phyloP scores from a whole-genome alignment of 30 jellyfish, hydroid and myxozoan genomes.

The Turritopsis dohrnii region DNA sequence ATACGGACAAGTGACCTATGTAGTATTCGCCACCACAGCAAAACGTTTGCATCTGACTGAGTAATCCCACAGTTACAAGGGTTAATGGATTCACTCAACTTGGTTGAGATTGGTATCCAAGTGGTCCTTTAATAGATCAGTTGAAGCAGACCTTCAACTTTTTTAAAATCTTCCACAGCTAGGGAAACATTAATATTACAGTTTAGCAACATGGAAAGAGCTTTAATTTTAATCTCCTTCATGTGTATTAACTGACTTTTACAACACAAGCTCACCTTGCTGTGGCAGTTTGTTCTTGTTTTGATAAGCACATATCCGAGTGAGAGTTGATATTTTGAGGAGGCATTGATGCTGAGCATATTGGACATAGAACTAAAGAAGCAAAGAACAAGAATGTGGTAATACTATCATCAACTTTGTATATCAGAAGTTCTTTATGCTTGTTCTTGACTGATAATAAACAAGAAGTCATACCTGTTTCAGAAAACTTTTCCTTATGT shows the following conservation, averaged over 20 bases:
- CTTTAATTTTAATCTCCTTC: not conserved
- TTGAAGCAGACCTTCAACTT: no score
- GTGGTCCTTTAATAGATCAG: no score
- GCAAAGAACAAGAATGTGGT: not conserved
- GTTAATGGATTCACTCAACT: no score
- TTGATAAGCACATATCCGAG: not conserved
- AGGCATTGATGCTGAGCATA: not conserved
- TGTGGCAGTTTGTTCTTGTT: not conserved
- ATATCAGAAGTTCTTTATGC: not conserved
- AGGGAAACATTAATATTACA: no score
- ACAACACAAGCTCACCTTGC: not conserved
- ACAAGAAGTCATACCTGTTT: not conserved
- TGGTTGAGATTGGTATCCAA: no score
- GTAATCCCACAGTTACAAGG: no score
- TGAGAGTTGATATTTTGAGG: not conserved
- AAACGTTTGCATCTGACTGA: no score
- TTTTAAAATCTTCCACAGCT: no score
- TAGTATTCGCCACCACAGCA: no score
- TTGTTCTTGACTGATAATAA: not conserved
- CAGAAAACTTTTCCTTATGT: not conserved
- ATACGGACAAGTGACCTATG: no score
- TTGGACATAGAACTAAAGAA: not conserved
- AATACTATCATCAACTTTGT: not conserved
- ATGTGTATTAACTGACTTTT: not conserved
- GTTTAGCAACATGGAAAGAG: no score